Conservation (phyloP, 37 sponge, comb jelly and placozoan genomes). For the Petrosia ficiformis region DNA sequence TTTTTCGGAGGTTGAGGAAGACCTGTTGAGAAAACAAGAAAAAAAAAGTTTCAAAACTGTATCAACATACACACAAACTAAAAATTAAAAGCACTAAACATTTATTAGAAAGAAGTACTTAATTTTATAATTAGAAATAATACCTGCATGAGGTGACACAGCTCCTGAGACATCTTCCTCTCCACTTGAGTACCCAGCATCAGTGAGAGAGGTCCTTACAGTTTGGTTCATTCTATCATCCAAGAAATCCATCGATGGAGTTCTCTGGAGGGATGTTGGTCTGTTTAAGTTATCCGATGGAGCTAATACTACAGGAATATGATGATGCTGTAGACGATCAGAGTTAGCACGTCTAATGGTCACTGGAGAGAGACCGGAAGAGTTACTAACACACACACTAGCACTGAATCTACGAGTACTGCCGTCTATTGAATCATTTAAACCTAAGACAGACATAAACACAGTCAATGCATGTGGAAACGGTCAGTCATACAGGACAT, state of each 20-base stretch:
- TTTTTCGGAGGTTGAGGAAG: background rate
- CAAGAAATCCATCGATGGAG: conserved; percentile 58
- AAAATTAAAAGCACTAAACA: too few relatives aligned
- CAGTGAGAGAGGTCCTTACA: background rate
- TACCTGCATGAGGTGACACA: too few relatives aligned
- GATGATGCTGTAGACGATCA: background rate
- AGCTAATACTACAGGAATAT: background rate
- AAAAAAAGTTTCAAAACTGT: too few relatives aligned
- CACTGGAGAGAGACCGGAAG: background rate
- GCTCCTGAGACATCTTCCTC: conserved; percentile 45
- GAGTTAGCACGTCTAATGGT: conserved; percentile 2
- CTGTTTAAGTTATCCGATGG: background rate
- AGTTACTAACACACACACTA: conserved; percentile 1
- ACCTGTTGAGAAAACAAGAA: background rate
- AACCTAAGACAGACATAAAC: too few relatives aligned
- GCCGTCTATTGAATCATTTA: background rate
- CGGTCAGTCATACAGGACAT: too few relatives aligned
- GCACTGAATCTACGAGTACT: background rate
- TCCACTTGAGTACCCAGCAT: conserved; percentile 26
- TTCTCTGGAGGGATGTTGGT: conserved; percentile 13
- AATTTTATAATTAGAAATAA: too few relatives aligned
- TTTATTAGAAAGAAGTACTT: too few relatives aligned
- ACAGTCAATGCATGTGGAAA: background rate
- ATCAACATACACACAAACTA: too few relatives aligned
- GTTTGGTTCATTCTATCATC: conserved; percentile 52